phyloP scores from a whole-genome alignment of 2,797 vertebrate species.

The Spinus olivaceus region DNA sequence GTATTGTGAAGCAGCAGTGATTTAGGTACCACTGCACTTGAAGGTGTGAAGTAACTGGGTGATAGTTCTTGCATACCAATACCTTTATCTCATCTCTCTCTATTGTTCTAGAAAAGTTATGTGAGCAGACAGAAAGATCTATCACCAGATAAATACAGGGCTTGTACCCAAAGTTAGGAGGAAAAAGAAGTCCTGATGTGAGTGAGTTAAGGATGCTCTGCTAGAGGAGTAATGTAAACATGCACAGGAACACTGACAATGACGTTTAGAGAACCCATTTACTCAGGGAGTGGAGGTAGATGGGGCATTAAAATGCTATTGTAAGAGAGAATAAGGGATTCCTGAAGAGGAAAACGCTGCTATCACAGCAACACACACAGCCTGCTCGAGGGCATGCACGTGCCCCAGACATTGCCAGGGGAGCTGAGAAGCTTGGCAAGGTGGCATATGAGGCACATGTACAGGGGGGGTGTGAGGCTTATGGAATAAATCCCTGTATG shows the following conservation, averaged over 20 bases:
- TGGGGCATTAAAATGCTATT: not conserved
- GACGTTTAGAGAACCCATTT: not conserved
- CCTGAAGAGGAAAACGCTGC: not conserved
- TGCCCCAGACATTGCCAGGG: not conserved
- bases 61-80: not conserved
- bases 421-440: not conserved
- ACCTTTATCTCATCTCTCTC: conserved; percentile 1
- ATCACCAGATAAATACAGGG: not conserved
- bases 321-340: not conserved
- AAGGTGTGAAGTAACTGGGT: not conserved
- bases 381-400: not conserved
- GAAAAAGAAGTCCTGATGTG: not conserved
- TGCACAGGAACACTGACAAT: not conserved
- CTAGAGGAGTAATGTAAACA: not conserved
- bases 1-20: not conserved
- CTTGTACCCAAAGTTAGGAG: not conserved
- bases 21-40: not conserved
- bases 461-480: not conserved
- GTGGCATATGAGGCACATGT: not conserved
- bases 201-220: not conserved
- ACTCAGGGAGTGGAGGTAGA: not conserved
- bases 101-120: not conserved
- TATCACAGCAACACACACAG: not conserved
- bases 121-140: not conserved
- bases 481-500: not conserved